A percentile compares a stretch with the other conserved stretches of the same genome.
These are phyloP conservation scores for Drosophila pseudoobscura DNA, from an alignment of 1,140 invertebrate species.

Conservation along the genomic window DNA sequence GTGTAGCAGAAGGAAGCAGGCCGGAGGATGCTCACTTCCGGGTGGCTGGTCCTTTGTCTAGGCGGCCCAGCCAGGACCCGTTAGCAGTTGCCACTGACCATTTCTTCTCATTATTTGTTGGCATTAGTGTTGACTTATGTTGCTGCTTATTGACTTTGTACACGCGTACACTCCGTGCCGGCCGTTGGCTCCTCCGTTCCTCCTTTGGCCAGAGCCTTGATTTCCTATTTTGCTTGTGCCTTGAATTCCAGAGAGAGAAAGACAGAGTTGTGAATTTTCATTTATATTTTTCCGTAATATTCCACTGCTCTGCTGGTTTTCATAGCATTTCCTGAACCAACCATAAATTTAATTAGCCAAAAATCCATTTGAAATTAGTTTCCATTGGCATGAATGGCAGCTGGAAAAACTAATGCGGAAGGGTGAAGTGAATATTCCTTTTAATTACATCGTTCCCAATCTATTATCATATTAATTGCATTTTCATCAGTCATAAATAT, in stretches of 20 bases:
- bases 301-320: too few relatives aligned
- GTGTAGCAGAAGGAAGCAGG: neutral
- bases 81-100: constrained; percentile 42
- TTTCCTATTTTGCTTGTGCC: constrained; percentile 10
- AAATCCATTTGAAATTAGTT: constrained; percentile 6
- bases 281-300: constrained; percentile 7
- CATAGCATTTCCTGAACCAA: neutral
- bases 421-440: constrained; percentile 14
- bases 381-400: neutral
- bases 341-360: constrained; percentile 15
- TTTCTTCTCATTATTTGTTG: constrained; percentile 65
- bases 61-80: constrained; percentile 13
- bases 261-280: constrained; percentile 4
- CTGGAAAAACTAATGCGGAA: constrained; percentile 7
- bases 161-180: constrained; percentile 20
- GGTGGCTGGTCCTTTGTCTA: constrained; percentile 31
- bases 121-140: constrained; percentile 68
- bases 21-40: constrained; percentile 47
- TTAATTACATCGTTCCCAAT: constrained; percentile 37
- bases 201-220: neutral
- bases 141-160: constrained; percentile 58
- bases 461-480: constrained; percentile 57
- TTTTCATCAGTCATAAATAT: constrained; percentile 58
- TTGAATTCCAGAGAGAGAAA: neutral
- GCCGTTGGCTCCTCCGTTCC: constrained; percentile 1